Percentiles rank a stretch among this genome's conserved stretches.
These are phyloP conservation scores for Chouioia cunea DNA, from an alignment of 2,888 invertebrate genomes.

Conservation along the genomic window DNA sequence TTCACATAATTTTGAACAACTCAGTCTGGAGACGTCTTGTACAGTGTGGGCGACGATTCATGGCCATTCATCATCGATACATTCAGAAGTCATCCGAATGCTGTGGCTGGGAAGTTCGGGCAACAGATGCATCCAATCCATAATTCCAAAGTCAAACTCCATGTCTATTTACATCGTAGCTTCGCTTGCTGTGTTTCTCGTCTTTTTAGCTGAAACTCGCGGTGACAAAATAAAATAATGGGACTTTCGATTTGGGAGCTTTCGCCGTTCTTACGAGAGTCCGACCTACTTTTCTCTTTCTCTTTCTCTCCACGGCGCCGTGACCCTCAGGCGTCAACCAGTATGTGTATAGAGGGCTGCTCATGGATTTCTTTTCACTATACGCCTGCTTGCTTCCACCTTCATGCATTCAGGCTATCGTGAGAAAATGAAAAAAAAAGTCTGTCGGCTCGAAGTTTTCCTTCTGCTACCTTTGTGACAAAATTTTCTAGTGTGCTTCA, in stretches of 20 bases:
- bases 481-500: too few species aligned
- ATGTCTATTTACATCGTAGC: constrained; percentile 41
- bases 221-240: constrained; percentile 22
- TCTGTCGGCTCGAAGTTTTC: too few species aligned
- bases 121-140: constrained; percentile 47
- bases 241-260: constrained; percentile 31
- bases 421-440: too few species aligned
- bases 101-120: constrained; percentile 40
- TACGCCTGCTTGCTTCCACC: too few species aligned
- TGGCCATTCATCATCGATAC: constrained; percentile 48
- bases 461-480: too few species aligned
- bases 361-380: too few species aligned
- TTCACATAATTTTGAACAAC: constrained; percentile 1
- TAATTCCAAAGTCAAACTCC: constrained; percentile 41
- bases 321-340: constrained; percentile 32
- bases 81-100: constrained; percentile 16
- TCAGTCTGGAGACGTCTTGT: not conserved
- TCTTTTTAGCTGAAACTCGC: constrained; percentile 2
- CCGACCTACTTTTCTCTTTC: constrained; percentile 19
- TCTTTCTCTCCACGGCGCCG: constrained; percentile 17
- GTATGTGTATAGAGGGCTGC: not conserved
- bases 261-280: not conserved
- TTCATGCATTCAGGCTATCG: too few species aligned
- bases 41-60: not conserved
- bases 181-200: constrained; percentile 14